phyloP scores from a whole-genome alignment of 1,140 invertebrate genomes.

The Fopius arisanus region DNA sequence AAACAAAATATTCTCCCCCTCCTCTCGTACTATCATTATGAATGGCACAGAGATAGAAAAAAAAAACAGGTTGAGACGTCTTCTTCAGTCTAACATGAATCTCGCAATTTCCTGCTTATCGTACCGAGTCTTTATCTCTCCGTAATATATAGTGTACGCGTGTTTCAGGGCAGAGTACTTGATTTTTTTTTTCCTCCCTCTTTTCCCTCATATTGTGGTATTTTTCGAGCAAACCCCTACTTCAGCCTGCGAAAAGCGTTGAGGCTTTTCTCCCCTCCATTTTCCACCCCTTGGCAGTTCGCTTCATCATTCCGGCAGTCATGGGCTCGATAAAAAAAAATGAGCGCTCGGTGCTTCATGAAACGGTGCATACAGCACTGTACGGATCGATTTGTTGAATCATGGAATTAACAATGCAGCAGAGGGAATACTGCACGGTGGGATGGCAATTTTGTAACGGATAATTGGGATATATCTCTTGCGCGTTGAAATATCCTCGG shows the following conservation, averaged over 20 bases:
- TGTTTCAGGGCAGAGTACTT: slow-evolving; percentile 8
- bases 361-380: not conserved
- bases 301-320: not conserved
- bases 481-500: too few species aligned
- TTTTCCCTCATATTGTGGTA: slow-evolving; percentile 2
- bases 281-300: not conserved
- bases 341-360: not conserved
- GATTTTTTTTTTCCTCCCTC: slow-evolving; percentile 19
- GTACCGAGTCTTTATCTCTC: slow-evolving; percentile 27
- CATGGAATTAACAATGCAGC: not conserved
- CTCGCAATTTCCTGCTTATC: slow-evolving; percentile 35
- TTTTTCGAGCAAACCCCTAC: slow-evolving; percentile 9
- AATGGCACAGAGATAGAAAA: not conserved
- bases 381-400: not conserved
- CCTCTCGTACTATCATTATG: not conserved
- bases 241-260: not conserved
- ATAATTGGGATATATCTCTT: not conserved
- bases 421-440: not conserved
- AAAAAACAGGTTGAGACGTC: slow-evolving; percentile 9
- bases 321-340: slow-evolving; percentile 10
- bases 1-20: not conserved
- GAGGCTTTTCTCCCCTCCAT: not conserved
- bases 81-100: slow-evolving; percentile 8
- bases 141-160: slow-evolving; percentile 25
- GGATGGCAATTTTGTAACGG: not conserved